Percentiles rank a stretch among this genome's conserved stretches.
phyloP scores from a whole-genome alignment of 2,888 invertebrate species.

The Pteria penguin region DNA sequence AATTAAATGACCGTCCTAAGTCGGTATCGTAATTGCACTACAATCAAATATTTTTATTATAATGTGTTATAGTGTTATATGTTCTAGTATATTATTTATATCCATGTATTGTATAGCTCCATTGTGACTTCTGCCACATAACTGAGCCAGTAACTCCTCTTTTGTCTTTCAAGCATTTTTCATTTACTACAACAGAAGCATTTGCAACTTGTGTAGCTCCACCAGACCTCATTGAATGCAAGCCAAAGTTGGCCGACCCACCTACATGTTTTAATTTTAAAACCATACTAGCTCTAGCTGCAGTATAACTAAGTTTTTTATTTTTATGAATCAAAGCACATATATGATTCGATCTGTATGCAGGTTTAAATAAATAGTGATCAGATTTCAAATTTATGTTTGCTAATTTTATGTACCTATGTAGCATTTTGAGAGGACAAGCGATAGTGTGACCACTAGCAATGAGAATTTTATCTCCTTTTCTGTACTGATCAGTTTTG shows the following conservation, averaged over 20 bases:
- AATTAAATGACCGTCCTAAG: no score
- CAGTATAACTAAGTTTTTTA: slow-evolving; percentile 43
- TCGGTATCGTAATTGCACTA: no score
- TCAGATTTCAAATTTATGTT: not conserved
- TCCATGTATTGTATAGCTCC: no score
- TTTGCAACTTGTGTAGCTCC: slow-evolving; percentile 40
- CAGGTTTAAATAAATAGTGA: slow-evolving; percentile 35
- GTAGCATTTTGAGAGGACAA: no score
- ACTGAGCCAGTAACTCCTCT: no score
- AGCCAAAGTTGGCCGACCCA: slow-evolving; percentile 29
- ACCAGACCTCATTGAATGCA: slow-evolving; percentile 43
- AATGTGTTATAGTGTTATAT: no score
- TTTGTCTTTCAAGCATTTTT: no score
- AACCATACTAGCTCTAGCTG: slow-evolving; percentile 41
- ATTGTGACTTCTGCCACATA: no score
- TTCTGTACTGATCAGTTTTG: slow-evolving; percentile 49
- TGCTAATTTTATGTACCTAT: slow-evolving; percentile 27
- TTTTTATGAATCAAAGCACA: slow-evolving; percentile 36
- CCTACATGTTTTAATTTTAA: slow-evolving; percentile 5
- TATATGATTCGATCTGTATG: slow-evolving; percentile 21
- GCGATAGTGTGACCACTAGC: slow-evolving; percentile 38
- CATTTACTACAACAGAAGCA: no score
- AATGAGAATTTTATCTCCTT: slow-evolving; percentile 37
- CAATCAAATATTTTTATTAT: no score
- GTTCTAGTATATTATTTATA: no score